Base-by-base conservation (phyloP, 1,140 invertebrate species). In the Euura saliciscinereae region DNA sequence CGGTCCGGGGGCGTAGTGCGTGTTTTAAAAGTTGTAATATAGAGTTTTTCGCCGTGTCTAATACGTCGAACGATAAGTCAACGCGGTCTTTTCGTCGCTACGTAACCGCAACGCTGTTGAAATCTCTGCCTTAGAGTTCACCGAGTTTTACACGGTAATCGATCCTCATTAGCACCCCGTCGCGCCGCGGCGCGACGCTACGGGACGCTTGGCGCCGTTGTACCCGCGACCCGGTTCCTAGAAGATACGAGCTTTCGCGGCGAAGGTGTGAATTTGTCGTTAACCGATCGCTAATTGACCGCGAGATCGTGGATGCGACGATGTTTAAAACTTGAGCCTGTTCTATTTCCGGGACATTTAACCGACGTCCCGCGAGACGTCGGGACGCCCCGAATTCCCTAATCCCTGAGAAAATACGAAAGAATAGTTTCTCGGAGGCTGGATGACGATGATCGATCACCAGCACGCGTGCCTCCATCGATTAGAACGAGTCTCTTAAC, bases 41-140 rank as follows among this genome's bases (percentile, higher is more conserved):
- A 28, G 28, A 28, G 28, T 28, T 28, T 28, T 28, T 59, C 51
- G 10, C 51, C 6, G 51, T 59, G 51, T 59, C 51, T 59, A 59
- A 59, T 59, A n/a, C 51, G 51, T 59, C 51, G 51, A 59, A 59
- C 51, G 51, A 59, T 59, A 59, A 59, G 51, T 59, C 51, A 59
- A n/a, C 28, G 51, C 51, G 51, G 51, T 59, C 51, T n/a, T 8
- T 59, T n/a, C 51, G 13, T 59, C 5, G 51, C 51, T 11, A 8
- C 6, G 51, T 8, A 59, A 2, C 51, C 51, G 28, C 28, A 28
- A 28, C 28, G 28, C 28, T 1, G 51, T 59, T 59, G 51, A 59
- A 59, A 59, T 8, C 8, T n/a, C 51, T 8, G 51, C 8, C 51
- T 59, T 59, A 11, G 10, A 8, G 51, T 59, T 59, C 51, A 59